Conservation (phyloP, 2,888 invertebrate species). For the Sacculina carcini region DNA sequence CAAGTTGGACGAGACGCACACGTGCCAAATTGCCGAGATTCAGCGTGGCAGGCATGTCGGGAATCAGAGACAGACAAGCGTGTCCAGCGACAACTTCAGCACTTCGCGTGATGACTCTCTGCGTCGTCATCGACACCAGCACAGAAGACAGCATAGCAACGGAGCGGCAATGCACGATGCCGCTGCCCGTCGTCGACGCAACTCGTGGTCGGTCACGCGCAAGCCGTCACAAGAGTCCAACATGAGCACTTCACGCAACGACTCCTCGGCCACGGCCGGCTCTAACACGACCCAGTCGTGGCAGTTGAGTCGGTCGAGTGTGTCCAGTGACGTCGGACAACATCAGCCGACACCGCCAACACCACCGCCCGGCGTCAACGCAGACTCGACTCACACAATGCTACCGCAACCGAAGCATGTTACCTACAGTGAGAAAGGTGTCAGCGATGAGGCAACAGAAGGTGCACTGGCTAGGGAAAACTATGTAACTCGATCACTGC, state of each 20-base stretch:
- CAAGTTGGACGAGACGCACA: slow-evolving; percentile 28
- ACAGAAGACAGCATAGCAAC: no score
- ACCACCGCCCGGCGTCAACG: no score
- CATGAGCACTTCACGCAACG: slow-evolving; percentile 63
- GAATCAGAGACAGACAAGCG: slow-evolving; percentile 49
- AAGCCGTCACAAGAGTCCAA: slow-evolving; percentile 81
- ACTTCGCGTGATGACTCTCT: slow-evolving; percentile 67
- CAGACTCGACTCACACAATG: no score
- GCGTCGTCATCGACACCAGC: no score
- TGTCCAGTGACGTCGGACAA: slow-evolving; percentile 36
- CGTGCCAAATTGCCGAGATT: slow-evolving; percentile 43
- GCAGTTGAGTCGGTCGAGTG: slow-evolving; percentile 60
- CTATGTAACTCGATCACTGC: no score
- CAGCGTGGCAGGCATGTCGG: slow-evolving; percentile 29
- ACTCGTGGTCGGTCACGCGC: slow-evolving; percentile 61
- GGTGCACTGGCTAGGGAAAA: no score
- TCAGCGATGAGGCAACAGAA: no score
- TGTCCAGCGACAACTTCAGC: slow-evolving; percentile 59
- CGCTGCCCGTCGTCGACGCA: slow-evolving; percentile 29
- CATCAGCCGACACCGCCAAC: no score
- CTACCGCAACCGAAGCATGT: no score
- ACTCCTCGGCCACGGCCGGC: slow-evolving; percentile 65
- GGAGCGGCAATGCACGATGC: slow-evolving; percentile 21
- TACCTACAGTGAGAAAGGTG: no score
- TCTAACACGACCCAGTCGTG: slow-evolving; percentile 62